A percentile compares a stretch with the other conserved stretches of the same genome.
These are phyloP conservation scores for Sarcophaga subvicina DNA, from an alignment of 2,888 invertebrate genomes.

Conservation along the genomic window DNA sequence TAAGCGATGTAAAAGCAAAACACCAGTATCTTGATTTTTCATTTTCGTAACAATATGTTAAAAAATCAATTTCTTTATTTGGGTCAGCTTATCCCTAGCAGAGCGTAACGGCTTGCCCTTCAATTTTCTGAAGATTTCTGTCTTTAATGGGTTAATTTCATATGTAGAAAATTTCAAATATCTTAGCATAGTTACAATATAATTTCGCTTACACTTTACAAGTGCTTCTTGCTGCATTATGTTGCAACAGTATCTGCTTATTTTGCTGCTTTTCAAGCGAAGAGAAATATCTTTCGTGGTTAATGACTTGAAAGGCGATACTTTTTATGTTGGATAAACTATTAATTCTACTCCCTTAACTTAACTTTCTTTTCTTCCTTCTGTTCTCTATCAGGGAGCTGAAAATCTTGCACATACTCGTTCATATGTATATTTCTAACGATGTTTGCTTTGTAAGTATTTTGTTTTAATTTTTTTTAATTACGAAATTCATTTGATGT, in stretches of 20 bases:
- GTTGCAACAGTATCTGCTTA: slow-evolving; percentile 19
- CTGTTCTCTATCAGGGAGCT: neutral
- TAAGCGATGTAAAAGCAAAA: too few relatives aligned
- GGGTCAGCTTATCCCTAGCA: too few relatives aligned
- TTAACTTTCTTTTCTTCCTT: neutral
- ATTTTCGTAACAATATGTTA: too few relatives aligned
- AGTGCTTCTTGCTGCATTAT: neutral
- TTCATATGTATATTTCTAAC: neutral
- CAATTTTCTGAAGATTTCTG: neutral
- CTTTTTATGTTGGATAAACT: slow-evolving; percentile 79
- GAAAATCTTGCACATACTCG: neutral
- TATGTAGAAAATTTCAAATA: slow-evolving; percentile 33
- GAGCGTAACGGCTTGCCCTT: too few relatives aligned
- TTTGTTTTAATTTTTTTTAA: slow-evolving; percentile 65
- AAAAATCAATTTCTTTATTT: too few relatives aligned
- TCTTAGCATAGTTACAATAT: neutral
- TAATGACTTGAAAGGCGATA: slow-evolving; percentile 79
- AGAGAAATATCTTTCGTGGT: slow-evolving; percentile 79
- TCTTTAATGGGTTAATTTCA: slow-evolving; percentile 53
- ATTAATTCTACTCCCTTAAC: slow-evolving; percentile 76
- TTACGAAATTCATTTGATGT: slow-evolving; percentile 62
- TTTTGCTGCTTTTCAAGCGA: slow-evolving; percentile 43
- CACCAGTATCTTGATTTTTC: too few relatives aligned
- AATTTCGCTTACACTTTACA: slow-evolving; percentile 44
- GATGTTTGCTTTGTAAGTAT: slow-evolving; percentile 33